Base-by-base conservation (phyloP, 2,797 vertebrate genomes). In the Pipistrellus kuhlii region DNA sequence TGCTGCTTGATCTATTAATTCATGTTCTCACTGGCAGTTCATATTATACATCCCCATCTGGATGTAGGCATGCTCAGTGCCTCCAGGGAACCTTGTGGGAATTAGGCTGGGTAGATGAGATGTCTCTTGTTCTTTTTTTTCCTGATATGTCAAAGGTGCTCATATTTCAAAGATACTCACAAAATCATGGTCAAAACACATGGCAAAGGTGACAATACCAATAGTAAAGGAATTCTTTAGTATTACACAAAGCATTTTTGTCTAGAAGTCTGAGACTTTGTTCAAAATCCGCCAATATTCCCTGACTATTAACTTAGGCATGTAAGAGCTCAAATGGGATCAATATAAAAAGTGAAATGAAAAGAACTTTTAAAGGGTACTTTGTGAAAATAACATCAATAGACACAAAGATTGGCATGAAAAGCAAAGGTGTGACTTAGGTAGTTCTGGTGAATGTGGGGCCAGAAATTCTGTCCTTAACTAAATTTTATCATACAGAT, bases 1-100 rank as follows among this genome's bases (percentile, higher is more conserved):
- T 76, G 46, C 25, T 88, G 64, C 73, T 89, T 86, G 69, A 64
- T 92, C 84, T 94, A 85, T 95, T 96, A 80, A 86, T 88, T 91
- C 51, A 73, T 80, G 30, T 71, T 27, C 51, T 83, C n/a, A 51
- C 10, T 18, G 14, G 71, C 85, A 84, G 23, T 96, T 97, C 90
- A 72, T 44, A 83, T 90, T 73, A 46, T 81, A 80, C 55, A 77
- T n/a, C 62, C 77, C n/a, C 77, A 91, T 91, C 91, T 96, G 87
- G 89, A 91, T 35, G 13, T 25, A 89, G 86, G 75, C 51, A 59
- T 78, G 72, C 32, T 90, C 73, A 66, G 55, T 85, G 51, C 84
- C 75, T 96, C 81, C 30, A 35, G 21, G 78, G 53, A 87, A 72
- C 5, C 77, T 89, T 76, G 21, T 0, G 12, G 23, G 27, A 90